phyloP scores from a whole-genome alignment of 1,140 invertebrate genomes.

The Trinorchestia longiramus region DNA sequence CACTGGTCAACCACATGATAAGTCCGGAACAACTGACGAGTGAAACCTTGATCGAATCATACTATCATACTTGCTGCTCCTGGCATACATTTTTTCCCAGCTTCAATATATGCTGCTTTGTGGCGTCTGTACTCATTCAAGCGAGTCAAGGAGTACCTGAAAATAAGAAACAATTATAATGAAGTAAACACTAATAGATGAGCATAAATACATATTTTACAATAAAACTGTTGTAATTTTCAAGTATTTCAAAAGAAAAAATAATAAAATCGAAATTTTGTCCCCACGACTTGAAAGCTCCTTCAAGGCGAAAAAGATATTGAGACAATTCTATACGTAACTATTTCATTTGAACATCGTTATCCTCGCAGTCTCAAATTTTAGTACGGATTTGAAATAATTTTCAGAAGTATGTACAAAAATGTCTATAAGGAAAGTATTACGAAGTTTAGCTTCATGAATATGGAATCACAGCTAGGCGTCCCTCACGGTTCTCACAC shows the following conservation, averaged over 20 bases:
- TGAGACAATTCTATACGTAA: too few species aligned
- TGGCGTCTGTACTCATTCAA: constrained; percentile 19
- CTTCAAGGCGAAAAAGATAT: too few species aligned
- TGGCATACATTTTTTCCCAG: not conserved
- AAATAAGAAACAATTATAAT: not conserved
- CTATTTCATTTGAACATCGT: not conserved
- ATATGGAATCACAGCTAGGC: too few species aligned
- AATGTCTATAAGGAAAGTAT: too few species aligned
- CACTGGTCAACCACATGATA: not conserved
- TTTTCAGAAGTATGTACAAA: not conserved
- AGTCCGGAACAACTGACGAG: not conserved
- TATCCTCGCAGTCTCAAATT: too few species aligned
- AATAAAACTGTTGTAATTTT: not conserved
- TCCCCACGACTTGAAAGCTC: too few species aligned
- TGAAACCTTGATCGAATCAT: not conserved
- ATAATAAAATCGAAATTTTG: not conserved
- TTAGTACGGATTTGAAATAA: not conserved
- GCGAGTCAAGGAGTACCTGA: not conserved
- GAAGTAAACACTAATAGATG: not conserved
- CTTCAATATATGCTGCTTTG: not conserved
- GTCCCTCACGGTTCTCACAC: too few species aligned
- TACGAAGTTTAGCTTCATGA: too few species aligned
- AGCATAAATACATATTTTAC: not conserved
- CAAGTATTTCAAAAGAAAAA: not conserved
- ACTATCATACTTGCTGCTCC: not conserved